Base-by-base conservation (phyloP, 2,113 vertebrate genomes). In the Climacteris rufus region DNA sequence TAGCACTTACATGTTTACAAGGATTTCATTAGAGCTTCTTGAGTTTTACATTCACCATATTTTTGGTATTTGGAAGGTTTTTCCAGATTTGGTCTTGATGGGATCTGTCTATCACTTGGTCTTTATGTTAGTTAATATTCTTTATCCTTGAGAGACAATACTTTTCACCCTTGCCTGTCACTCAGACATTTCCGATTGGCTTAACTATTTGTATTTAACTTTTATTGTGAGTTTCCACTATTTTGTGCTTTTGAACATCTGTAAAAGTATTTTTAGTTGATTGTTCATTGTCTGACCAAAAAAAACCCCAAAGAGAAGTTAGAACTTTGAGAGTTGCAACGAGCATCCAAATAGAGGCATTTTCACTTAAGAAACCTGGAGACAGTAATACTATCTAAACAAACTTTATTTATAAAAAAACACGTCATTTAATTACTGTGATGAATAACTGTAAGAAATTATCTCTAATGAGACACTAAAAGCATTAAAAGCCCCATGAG, bases 71-170 rank as follows among this genome's bases (percentile, higher is more conserved):
- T 93, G 45, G 12, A 93, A 89, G 71, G 22, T 25, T 87, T 90
- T 93, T 65, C n/a, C 45, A 81, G 70, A 86, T 95, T 81, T 94
- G 33, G 5, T 54, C 47, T 93, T 90, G 42, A 83, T 93, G 64
- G 77, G 15, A 89, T 77, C 74, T 96, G 39, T 79, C 91, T 95
- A 37, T 96, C 70, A 60, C 25, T 94, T 79, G 59, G 45, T 83
- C 56, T 95, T 93, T 72, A 57, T 63, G 24, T 66, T 94, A 86
- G 24, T 66, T 94, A 86, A 83, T 90, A 75, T 57, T 61, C 7
- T n/a, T 96, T 64, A 94, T 75, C 82, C 25, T 91, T 69, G 39
- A 65, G 72, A 87, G 33, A 13, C 50, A 94, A 42, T 66, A 59
- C 9, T 72, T 92, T 76, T 42, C 66, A 74, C 44, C 33, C 20